Percentiles rank a stretch among this genome's conserved stretches.
These are phyloP conservation scores for Caligus rogercresseyi DNA, from an alignment of 1,140 invertebrate species.

Conservation along the genomic window DNA sequence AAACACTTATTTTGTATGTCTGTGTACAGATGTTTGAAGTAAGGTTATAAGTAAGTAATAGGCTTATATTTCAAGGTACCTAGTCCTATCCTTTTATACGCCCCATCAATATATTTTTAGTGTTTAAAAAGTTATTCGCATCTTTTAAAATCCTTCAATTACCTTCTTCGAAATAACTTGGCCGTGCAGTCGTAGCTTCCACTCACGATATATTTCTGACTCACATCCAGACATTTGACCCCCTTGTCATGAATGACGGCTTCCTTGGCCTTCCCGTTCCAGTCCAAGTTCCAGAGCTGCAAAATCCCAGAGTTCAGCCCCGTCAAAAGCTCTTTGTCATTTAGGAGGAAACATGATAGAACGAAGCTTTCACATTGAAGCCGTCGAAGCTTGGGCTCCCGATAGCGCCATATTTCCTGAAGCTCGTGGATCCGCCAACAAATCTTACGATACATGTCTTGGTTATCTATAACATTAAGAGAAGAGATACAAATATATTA, in stretches of 20 bases:
- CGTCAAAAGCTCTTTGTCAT: background rate
- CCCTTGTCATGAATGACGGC: constrained; percentile 8
- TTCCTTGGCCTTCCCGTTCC: background rate
- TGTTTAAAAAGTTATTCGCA: too few species aligned
- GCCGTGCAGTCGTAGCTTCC: constrained; percentile 8
- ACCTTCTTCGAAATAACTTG: too few species aligned
- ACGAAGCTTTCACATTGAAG: constrained; percentile 1
- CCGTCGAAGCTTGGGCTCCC: background rate
- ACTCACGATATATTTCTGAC: background rate
- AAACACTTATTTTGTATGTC: too few species aligned
- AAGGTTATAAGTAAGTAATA: too few species aligned
- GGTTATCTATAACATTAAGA: background rate
- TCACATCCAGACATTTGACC: constrained; percentile 7
- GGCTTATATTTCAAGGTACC: too few species aligned
- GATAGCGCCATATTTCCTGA: background rate
- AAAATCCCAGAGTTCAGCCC: constrained; percentile 3
- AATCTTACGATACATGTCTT: constrained; percentile 2
- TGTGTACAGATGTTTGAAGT: too few species aligned
- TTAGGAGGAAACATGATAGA: background rate
- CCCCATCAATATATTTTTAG: too few species aligned
- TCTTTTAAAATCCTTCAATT: too few species aligned
- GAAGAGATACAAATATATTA: too few species aligned
- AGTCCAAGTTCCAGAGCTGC: constrained; percentile 5
- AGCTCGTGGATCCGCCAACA: constrained; percentile 3
- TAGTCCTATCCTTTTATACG: too few species aligned